Evolutionary conservation across 1,140 invertebrate genomes (phyloP), one percentile per base, ranked within the genome.

Genomic region (Bemisia tabaci): DNA sequence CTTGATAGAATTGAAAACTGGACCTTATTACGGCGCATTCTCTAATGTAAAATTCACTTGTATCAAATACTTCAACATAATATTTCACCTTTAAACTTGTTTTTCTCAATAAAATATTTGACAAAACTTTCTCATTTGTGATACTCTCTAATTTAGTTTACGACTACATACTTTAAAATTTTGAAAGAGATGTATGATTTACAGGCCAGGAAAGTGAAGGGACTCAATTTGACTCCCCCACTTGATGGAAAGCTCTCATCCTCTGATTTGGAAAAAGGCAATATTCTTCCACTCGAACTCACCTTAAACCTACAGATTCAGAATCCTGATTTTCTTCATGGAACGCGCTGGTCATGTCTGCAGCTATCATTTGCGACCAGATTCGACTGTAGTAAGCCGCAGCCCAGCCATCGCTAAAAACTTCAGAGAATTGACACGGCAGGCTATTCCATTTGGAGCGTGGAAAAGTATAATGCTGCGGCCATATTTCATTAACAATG

Each of bases 351-450:
- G 89, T 94, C 21, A 89, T 82, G 78, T 97, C 94, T 1, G 93
- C 92, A 0, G 93, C 93, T 39, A 95, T 82, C 83, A 97, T 88
- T 78, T 85, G 81, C 1, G 90, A 88, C 89, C 91, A 94, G 2
- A 90, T 70, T 72, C 85, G 79, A 62, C 87, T 86, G 62, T 76
- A 83, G 76, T 88, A 92, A 76, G 90, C 89, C 0, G 87, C 86
- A 9, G 87, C 88, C 83, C 84, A 89, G 70, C 87, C 82, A 67
- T 85, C 86, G 22, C 81, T 81, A 70, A 91, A 82, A 60, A 91
- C 86, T 66, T 84, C 86, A 62, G 81, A 82, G 73, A 95, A 89
- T 0, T 88, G 87, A 70, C 90, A 91, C 0, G 89, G 84, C 74
- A 92, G 87, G 21, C 84, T 83, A 73, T 95, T 88, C 60, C 85